Evolutionary conservation across 2,888 invertebrate genomes (phyloP).

Genomic region (Taenaris catops): DNA sequence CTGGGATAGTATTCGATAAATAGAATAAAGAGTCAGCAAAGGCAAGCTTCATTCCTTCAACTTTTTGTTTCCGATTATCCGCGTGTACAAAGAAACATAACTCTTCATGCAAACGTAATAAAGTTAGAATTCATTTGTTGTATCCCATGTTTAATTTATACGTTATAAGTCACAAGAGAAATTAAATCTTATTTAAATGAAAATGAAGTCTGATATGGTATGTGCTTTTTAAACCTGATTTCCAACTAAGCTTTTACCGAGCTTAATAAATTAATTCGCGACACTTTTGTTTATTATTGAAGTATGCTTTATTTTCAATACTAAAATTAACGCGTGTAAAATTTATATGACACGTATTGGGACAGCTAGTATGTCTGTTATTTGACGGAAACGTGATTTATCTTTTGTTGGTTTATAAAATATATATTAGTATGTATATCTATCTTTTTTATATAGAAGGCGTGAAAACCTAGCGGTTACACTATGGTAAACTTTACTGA

Average conservation of each 20-base stretch:
- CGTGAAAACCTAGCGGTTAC: too few relatives aligned
- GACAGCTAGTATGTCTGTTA: too few relatives aligned
- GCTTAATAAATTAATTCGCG: slow-evolving; percentile 22
- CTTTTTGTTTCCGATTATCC: slow-evolving; percentile 34
- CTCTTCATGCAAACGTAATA: slow-evolving; percentile 17
- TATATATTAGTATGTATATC: too few relatives aligned
- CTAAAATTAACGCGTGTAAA: slow-evolving; percentile 7
- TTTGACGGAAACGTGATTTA: too few relatives aligned
- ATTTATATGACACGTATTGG: too few relatives aligned
- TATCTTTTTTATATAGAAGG: too few relatives aligned
- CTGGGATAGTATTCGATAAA: slow-evolving; percentile 38
- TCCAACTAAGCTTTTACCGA: slow-evolving; percentile 12
- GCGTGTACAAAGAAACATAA: slow-evolving; percentile 16
- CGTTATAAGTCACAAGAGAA: slow-evolving; percentile 23
- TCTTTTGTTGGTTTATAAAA: too few relatives aligned
- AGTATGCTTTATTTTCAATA: slow-evolving; percentile 13
- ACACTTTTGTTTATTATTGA: slow-evolving; percentile 21
- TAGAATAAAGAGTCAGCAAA: slow-evolving; percentile 42
- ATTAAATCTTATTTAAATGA: slow-evolving; percentile 23
- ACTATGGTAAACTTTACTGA: too few relatives aligned
- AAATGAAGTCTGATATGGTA: slow-evolving; percentile 18
- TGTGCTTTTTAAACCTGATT: slow-evolving; percentile 3
- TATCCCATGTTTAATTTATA: slow-evolving; percentile 13
- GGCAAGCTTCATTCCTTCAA: slow-evolving; percentile 47
- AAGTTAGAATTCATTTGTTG: slow-evolving; percentile 20